Base-by-base conservation (phyloP, 2,888 invertebrate species). In the Sepioteuthis lessoniana region DNA sequence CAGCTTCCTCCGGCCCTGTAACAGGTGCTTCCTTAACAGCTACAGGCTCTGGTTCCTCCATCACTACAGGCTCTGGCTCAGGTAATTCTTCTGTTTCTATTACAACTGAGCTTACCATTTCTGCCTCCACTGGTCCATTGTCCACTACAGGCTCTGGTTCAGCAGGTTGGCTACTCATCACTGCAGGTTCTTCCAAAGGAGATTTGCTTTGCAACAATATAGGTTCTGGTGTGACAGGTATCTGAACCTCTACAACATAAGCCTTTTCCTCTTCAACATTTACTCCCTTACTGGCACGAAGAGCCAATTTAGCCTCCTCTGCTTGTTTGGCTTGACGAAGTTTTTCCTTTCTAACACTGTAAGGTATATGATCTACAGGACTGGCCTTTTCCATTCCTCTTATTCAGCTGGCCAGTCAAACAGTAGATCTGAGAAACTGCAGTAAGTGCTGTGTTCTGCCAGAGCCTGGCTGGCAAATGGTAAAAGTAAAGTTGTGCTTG, bases 381-480 rank as follows among this genome's bases (percentile, higher is more conserved):
- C 76, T 31, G 31, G 76, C 76, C 31, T 76, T 8, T 76, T 76
- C 76, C 76, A 76, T 76, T 76, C 5, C 28, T 28, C 76, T 76
- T n/a, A n/a, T n/a, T 76, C n/a, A 76, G 76, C 76, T 76, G 31
- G n/a, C 76, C 76, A 76, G 31, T 76, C 76, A 76, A 35, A 76
- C 76, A 76, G 76, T n/a, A 76, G 76, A 76, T n/a, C n/a, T 1
- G 35, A 76, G 76, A 35, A 55, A 76, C 76, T 76, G 76, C 76
- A 76, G 76, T 76, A 35, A 4, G 76, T 35, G 76, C 76, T 35
- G 76, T 76, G 76, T 76, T 76, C 76, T 76, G 76, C 76, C 76
- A 76, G 76, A 76, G 76, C 76, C 76, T n/a, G 76, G 19, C 76
- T 76, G 76, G 76, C 76, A 76, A 76, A 76, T 76, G 76, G 76